These are phyloP conservation scores for Stenotaenia linearis DNA, from an alignment of 2,888 invertebrate genomes.

Conservation along the genomic window DNA sequence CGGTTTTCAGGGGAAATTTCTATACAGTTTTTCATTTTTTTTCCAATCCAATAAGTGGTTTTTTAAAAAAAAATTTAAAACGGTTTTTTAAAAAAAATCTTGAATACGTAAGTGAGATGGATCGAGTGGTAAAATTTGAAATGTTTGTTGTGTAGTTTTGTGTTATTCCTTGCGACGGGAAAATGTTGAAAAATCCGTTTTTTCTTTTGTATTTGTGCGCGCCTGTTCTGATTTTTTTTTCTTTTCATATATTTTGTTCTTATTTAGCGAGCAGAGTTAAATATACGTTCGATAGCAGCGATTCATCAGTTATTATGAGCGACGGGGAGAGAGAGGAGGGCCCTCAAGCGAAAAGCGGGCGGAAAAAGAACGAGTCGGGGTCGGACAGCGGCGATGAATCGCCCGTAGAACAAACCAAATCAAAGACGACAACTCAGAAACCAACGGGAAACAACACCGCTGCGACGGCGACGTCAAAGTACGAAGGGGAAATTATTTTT, in stretches of 20 bases:
- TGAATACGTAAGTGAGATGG: background rate
- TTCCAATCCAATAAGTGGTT: too few species aligned
- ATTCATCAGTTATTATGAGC: constrained; percentile 35
- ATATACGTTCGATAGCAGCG: constrained; percentile 21
- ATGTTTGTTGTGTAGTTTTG: background rate
- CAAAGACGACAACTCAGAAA: constrained; percentile 39
- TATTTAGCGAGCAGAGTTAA: constrained; percentile 33
- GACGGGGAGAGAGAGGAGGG: constrained; percentile 36
- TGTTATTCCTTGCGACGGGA: background rate
- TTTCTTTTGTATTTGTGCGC: background rate
- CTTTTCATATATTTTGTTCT: background rate
- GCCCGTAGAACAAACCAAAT: constrained; percentile 49
- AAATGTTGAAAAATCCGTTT: constrained; percentile 31
- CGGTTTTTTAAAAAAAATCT: too few species aligned
- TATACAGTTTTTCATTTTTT: too few species aligned
- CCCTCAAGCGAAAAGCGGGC: background rate
- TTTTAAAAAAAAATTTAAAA: too few species aligned
- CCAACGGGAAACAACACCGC: background rate
- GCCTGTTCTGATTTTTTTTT: too few species aligned
- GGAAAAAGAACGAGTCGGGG: constrained; percentile 44
- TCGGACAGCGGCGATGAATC: constrained; percentile 51
- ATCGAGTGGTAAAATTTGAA: too few species aligned
- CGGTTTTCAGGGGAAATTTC: background rate
- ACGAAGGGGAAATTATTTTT: background rate
- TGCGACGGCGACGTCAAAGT: background rate